These are phyloP conservation scores for Urocitellus parryii DNA, from an alignment of 2,113 vertebrate species.

Conservation along the genomic window DNA sequence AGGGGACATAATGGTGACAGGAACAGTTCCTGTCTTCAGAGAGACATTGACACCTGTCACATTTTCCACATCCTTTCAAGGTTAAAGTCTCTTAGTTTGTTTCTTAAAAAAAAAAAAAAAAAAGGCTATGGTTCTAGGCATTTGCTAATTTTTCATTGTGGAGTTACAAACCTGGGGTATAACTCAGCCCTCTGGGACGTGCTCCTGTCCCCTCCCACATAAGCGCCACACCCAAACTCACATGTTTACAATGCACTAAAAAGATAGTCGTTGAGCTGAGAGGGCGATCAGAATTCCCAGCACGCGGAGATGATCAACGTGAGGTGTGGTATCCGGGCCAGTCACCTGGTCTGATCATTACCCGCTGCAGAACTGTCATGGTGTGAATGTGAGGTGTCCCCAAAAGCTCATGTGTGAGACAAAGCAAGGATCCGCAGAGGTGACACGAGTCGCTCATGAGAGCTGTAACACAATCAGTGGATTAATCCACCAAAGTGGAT, in stretches of 20 bases:
- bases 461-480: too few relatives aligned
- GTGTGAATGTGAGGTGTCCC: too few relatives aligned
- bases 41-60: not conserved
- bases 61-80: not conserved
- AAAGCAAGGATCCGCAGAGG: too few relatives aligned
- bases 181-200: not conserved
- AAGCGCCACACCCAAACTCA: not conserved
- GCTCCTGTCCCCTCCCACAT: accelerated
- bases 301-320: not conserved
- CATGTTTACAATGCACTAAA: not conserved
- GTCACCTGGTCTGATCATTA: not conserved
- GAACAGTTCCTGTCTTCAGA: not conserved
- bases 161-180: not conserved
- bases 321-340: not conserved
- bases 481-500: too few relatives aligned
- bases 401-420: too few relatives aligned
- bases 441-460: too few relatives aligned
- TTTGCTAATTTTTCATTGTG: not conserved
- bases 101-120: not conserved
- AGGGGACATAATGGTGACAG: not conserved
- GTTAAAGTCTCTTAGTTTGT: not conserved
- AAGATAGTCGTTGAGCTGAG: not conserved
- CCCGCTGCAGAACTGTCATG: too few relatives aligned
- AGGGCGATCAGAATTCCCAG: not conserved
- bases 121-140: not conserved